Percentiles rank a stretch among this genome's conserved stretches.
Evolutionary conservation across 2,888 invertebrate species (phyloP).

Genomic region (Coenonympha arcania): DNA sequence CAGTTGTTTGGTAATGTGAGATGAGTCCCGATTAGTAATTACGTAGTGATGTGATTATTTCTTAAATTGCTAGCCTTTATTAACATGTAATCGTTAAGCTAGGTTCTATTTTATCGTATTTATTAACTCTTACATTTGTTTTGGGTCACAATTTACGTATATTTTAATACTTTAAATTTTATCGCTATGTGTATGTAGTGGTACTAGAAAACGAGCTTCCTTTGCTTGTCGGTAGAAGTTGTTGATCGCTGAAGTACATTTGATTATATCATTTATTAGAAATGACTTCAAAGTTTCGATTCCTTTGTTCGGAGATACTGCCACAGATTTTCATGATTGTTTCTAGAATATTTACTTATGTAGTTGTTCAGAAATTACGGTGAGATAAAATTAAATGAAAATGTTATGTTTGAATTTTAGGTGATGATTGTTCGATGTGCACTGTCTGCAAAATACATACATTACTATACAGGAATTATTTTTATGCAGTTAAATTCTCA

Average conservation of each 20-base stretch:
- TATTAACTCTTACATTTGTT: conserved; percentile 48
- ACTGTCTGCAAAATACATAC: not conserved
- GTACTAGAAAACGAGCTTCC: conserved; percentile 19
- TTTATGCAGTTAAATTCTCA: not conserved
- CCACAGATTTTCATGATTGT: conserved; percentile 34
- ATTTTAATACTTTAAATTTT: conserved; percentile 28
- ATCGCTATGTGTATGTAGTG: conserved; percentile 20
- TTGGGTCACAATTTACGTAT: conserved; percentile 58
- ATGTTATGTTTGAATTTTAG: not conserved
- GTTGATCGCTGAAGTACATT: conserved; percentile 18
- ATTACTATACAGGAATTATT: not conserved
- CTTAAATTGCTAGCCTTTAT: conserved; percentile 62
- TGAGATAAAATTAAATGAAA: not conserved
- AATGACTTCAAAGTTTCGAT: conserved; percentile 14
- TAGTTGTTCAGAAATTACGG: not conserved
- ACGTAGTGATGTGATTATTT: conserved; percentile 63
- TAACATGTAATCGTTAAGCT: conserved; percentile 69
- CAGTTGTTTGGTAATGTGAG: conserved; percentile 51
- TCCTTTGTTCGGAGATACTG: conserved; percentile 34
- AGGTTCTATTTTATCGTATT: conserved; percentile 58
- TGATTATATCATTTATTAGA: conserved; percentile 4
- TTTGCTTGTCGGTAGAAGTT: conserved; percentile 13
- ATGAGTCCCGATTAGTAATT: conserved; percentile 40
- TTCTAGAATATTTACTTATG: conserved; percentile 9
- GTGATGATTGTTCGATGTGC: not conserved